Conservation (phyloP, 2,113 vertebrate genomes). For the Picathartes gymnocephalus region DNA sequence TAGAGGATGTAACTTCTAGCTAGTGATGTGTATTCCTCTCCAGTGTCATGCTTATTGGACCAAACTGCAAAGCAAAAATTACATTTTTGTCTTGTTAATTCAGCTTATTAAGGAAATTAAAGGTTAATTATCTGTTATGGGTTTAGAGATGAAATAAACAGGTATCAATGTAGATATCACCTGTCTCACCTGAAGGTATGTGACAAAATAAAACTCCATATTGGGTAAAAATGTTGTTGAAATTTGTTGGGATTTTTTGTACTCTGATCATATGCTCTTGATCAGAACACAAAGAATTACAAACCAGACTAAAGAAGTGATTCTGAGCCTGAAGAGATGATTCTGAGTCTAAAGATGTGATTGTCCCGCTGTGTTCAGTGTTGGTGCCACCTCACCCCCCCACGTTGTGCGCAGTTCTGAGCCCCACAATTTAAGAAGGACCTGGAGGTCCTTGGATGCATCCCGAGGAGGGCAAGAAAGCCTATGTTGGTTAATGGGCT, state of each 20-base stretch:
- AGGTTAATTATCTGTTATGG: background rate
- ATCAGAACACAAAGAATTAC: background rate
- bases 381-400: background rate
- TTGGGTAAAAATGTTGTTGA: background rate
- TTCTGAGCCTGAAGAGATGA: background rate
- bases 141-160: background rate
- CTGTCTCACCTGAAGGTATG: background rate
- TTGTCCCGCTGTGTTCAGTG: background rate
- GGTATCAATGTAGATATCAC: background rate
- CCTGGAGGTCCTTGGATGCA: background rate
- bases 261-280: background rate
- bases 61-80: conserved; percentile 21
- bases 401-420: background rate
- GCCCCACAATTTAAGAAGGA: background rate
- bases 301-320: background rate
- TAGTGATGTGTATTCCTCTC: background rate
- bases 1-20: background rate
- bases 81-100: background rate
- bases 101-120: background rate
- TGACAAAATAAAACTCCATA: background rate
- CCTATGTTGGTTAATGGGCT: background rate
- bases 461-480: background rate
- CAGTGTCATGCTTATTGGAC: background rate
- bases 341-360: background rate
- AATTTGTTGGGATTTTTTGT: background rate